Evolutionary conservation across 2,797 vertebrate species (phyloP), one percentile per base, ranked within the genome.

Genomic region (Danio albolineatus): DNA sequence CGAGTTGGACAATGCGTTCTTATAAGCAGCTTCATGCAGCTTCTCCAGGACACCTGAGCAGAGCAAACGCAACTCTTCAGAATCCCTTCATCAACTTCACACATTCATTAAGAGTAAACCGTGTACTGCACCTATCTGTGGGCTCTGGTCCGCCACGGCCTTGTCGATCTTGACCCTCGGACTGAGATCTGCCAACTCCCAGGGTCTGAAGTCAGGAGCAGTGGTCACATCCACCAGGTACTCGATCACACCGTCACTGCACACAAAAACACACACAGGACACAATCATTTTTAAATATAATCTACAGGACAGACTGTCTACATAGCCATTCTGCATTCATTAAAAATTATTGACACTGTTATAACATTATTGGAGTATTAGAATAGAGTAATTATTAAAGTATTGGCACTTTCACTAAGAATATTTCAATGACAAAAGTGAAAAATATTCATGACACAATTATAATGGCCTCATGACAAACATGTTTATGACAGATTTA

Each of bases 1-100:
- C 7, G 97, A 94, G 88, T 98, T 97, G 86, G 94, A 92, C 84
- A 98, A 90, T 69, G 94, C 83, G 16, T 95, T 96, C 85, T 94
- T 95, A 62, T 97, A 99, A 19, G 97, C 95, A n/a, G 91, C 95
- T 84, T 93, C 92, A 53, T 98, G 97, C 85, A 99, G 84, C 82
- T 95, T 96, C 89, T 99, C 97, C 82, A 98, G 89, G 60, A 98
- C 88, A 86, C 89, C 97, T 98, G 84, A 0, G n/a, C 14, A 57
- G 36, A 28, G 28, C 82, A 36, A 65, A 49, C 9, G 69, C 62
- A 56, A 36, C 7, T 59, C 13, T 28, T n/a, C 16, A 62, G 12
- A 1, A 10, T 38, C 46, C n/a, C 10, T 1, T 12, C 4, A 17
- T 19, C 0, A 7, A 19, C 1, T 12, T 10, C 5, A 1, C 14